Conservation (phyloP, 1,140 invertebrate species). For the Plectrocnemia conspersa region DNA sequence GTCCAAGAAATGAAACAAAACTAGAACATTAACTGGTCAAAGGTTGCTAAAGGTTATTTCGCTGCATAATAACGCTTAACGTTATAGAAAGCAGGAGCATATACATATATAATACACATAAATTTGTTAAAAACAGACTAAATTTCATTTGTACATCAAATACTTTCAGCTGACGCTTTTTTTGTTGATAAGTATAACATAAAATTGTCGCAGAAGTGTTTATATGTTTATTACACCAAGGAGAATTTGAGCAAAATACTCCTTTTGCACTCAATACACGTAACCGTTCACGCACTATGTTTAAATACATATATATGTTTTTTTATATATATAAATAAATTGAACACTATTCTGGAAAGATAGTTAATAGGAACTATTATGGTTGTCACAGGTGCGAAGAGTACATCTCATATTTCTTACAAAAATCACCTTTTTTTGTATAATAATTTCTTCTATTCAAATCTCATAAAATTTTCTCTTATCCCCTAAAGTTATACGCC, state of each 20-base stretch:
- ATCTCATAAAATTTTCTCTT: conserved; percentile 28
- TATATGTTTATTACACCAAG: too few species aligned
- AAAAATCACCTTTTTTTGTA: conserved; percentile 30
- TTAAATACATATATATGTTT: conserved; percentile 32
- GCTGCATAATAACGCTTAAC: too few species aligned
- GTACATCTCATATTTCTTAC: conserved; percentile 27
- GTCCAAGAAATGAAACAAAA: too few species aligned
- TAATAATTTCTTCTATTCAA: conserved; percentile 33
- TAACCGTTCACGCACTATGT: conserved; percentile 25
- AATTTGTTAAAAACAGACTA: too few species aligned
- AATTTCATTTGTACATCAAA: too few species aligned
- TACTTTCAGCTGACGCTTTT: too few species aligned
- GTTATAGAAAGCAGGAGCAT: too few species aligned
- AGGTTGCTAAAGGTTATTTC: too few species aligned
- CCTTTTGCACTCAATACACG: conserved; percentile 17
- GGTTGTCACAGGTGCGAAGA: conserved; percentile 34
- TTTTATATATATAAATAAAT: conserved; percentile 34
- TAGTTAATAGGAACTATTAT: conserved; percentile 36
- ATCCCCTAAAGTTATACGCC: conserved; percentile 27
- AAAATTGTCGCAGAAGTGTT: too few species aligned
- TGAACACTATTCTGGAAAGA: conserved; percentile 35
- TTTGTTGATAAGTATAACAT: too few species aligned
- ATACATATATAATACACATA: too few species aligned
- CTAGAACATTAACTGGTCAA: too few species aligned
- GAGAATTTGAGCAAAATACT: conserved; percentile 28